Evolutionary conservation across 2,113 vertebrate genomes (phyloP).

Genomic region (Tichodroma muraria): DNA sequence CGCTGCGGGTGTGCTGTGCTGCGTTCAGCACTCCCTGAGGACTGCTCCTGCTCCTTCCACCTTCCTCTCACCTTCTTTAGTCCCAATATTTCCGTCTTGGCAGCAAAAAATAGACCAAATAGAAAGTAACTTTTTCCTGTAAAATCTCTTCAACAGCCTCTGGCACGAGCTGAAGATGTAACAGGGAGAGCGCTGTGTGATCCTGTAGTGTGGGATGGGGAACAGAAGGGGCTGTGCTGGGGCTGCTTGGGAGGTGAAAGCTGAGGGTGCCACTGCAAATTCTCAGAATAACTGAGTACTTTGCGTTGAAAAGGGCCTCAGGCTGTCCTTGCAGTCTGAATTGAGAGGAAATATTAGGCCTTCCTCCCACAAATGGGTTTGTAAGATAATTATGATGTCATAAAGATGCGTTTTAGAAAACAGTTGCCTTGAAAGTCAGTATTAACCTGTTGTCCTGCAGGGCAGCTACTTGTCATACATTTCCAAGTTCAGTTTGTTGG

Average conservation of each 20-base stretch:
- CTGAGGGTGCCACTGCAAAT: neutral
- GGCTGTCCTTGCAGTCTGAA: neutral
- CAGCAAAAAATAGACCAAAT: neutral
- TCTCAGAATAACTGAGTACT: neutral
- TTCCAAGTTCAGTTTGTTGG: neutral
- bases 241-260: neutral
- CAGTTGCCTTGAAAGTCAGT: neutral
- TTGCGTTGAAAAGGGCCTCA: neutral
- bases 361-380: neutral
- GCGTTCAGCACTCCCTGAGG: neutral
- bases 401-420: neutral
- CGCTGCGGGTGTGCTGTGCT: neutral
- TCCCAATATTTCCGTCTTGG: neutral
- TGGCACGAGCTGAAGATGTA: neutral
- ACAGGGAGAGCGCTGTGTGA: rapidly evolving
- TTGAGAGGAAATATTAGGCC: neutral
- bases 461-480: rapidly evolving
- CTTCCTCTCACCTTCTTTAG: neutral
- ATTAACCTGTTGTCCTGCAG: neutral
- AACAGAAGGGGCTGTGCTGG: neutral
- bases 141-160: neutral
- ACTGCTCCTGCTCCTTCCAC: neutral
- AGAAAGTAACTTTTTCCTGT: neutral
- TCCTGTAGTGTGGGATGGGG: neutral
- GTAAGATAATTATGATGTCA: neutral